A percentile compares a stretch with the other conserved stretches of the same genome.
phyloP scores from a whole-genome alignment of 2,113 vertebrate species.

The Xiphophorus couchianus region DNA sequence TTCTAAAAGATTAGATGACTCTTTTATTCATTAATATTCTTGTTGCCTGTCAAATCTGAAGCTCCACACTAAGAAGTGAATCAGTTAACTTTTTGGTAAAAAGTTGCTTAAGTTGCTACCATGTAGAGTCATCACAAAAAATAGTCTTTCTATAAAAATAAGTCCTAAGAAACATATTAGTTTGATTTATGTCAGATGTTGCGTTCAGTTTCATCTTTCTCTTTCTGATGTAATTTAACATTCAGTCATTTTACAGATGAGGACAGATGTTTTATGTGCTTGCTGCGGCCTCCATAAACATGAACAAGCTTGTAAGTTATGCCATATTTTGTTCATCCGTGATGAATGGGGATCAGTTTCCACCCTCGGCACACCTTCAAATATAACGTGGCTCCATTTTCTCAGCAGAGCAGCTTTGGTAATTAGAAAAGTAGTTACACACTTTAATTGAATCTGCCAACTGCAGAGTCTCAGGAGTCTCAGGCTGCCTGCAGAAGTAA shows the following conservation, averaged over 20 bases:
- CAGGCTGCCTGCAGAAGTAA: conserved; percentile 19
- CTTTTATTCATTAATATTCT: not conserved
- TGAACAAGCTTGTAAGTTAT: not conserved
- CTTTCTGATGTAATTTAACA: not conserved
- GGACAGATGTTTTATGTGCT: not conserved
- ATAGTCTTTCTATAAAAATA: not conserved
- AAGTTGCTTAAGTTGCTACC: no score
- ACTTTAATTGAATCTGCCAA: conserved; percentile 60
- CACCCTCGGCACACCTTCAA: not conserved
- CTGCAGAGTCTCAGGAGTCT: conserved; percentile 16
- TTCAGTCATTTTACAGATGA: not conserved
- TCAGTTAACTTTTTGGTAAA: no score
- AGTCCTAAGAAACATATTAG: not conserved
- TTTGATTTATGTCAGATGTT: not conserved
- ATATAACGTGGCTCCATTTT: conserved; percentile 14
- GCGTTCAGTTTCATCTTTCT: not conserved
- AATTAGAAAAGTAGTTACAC: conserved; percentile 58
- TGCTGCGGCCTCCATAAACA: not conserved
- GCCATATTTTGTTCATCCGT: not conserved
- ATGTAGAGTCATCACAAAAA: no score
- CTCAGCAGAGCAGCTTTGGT: conserved; percentile 40
- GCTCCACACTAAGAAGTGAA: not conserved
- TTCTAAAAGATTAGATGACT: not conserved
- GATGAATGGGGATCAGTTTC: not conserved
- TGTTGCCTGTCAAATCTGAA: not conserved